Conservation (phyloP, 2,113 vertebrate species). For the Trachemys scripta region DNA sequence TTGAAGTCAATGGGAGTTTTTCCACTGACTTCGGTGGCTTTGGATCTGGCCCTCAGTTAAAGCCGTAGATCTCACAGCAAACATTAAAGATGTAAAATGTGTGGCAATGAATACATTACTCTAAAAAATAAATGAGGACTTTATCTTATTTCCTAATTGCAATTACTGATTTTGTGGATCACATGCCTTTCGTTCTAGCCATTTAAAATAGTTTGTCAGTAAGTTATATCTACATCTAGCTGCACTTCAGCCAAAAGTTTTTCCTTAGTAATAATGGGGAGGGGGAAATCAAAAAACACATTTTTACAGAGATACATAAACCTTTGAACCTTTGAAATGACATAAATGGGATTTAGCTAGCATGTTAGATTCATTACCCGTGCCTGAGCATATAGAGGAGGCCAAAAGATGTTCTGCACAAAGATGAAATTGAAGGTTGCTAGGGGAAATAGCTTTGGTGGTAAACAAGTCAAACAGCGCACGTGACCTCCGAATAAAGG, state of each 20-base stretch:
- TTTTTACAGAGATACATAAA: constrained; percentile 27
- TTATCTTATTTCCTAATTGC: not conserved
- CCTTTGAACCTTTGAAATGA: constrained; percentile 41
- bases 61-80: not conserved
- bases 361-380: constrained; percentile 64
- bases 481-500: constrained; percentile 52
- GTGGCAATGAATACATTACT: not conserved
- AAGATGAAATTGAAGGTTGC: constrained; percentile 63
- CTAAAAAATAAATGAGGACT: not conserved
- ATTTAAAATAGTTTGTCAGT: rapidly evolving
- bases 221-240: not conserved
- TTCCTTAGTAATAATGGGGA: rapidly evolving
- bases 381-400: constrained; percentile 36
- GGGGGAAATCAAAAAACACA: rapidly evolving
- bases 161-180: not conserved
- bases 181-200: not conserved
- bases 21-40: not conserved
- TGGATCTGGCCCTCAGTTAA: not conserved
- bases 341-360: constrained; percentile 18
- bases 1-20: not conserved
- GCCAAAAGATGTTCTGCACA: constrained; percentile 46
- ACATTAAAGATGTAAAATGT: not conserved
- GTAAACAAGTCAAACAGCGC: constrained; percentile 55
- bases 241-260: not conserved
- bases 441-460: constrained; percentile 48